phyloP scores from a whole-genome alignment of 2,113 vertebrate species.

The Erinaceus europaeus region DNA sequence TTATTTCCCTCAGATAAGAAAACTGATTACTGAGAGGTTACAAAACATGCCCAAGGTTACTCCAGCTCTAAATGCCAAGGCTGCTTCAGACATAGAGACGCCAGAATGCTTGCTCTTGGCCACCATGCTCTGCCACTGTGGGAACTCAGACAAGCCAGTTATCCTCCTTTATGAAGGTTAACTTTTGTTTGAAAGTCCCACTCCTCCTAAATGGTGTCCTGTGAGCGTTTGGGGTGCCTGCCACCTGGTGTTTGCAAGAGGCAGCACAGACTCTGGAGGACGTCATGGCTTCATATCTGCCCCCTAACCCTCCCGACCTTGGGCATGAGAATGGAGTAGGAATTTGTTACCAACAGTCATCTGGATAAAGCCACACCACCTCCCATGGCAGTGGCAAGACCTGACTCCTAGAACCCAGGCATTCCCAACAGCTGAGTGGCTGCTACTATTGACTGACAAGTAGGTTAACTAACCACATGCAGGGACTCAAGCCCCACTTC shows the following conservation, averaged over 20 bases:
- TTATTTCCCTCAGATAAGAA: constrained; percentile 44
- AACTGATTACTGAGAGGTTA: constrained; percentile 57
- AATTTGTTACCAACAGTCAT: constrained; percentile 7
- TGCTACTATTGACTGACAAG: not conserved
- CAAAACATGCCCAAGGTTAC: constrained; percentile 47
- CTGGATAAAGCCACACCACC: not conserved
- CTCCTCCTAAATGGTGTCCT: not conserved
- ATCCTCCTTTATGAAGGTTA: not conserved
- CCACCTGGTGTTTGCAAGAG: too few relatives aligned
- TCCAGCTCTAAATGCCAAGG: constrained; percentile 29
- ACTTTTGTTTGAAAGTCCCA: not conserved
- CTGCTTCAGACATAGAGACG: constrained; percentile 47
- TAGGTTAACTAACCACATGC: too few relatives aligned
- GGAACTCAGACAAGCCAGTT: constrained; percentile 1
- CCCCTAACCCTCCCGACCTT: not conserved
- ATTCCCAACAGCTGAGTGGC: not conserved
- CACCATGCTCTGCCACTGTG: not conserved
- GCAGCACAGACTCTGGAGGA: not conserved
- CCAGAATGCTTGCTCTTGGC: constrained; percentile 17
- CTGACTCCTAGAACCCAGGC: not conserved
- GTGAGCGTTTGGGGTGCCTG: too few relatives aligned
- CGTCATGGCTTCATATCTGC: not conserved
- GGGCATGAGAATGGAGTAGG: constrained; percentile 28
- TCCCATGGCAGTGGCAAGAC: constrained; percentile 11
- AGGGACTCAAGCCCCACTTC: too few relatives aligned